Conservation (phyloP, 2,797 vertebrate genomes). For the Trematomus bernacchii region DNA sequence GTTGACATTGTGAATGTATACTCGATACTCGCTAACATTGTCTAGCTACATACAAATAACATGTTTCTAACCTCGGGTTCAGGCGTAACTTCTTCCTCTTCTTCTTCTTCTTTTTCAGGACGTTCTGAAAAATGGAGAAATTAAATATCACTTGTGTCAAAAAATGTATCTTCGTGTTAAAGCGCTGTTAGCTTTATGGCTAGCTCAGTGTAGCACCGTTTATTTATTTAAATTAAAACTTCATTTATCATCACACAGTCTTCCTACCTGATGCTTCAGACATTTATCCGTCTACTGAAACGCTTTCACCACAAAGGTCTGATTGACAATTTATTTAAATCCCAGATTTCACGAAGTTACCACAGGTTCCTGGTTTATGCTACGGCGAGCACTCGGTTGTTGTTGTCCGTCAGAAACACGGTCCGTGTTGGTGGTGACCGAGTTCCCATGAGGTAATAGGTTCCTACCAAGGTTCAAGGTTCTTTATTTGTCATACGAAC, state of each 20-base stretch:
- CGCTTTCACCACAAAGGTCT: constrained; percentile 17
- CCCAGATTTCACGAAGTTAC: background rate
- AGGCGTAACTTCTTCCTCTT: constrained; percentile 71
- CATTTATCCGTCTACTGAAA: constrained; percentile 75
- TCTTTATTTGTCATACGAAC: too few species aligned
- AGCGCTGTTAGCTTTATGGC: constrained; percentile 3
- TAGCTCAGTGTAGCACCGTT: background rate
- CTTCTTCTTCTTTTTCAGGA: constrained; percentile 73
- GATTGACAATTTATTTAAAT: constrained; percentile 6
- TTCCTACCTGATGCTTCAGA: constrained; percentile 82
- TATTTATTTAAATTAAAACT: accelerated
- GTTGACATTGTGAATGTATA: too few species aligned
- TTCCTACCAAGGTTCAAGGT: constrained; percentile 51
- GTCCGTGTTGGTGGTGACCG: constrained; percentile 54
- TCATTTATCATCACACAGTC: background rate
- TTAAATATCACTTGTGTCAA: background rate
- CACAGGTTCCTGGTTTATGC: background rate
- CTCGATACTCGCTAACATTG: background rate
- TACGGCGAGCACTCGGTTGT: constrained; percentile 25
- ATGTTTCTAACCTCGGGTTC: constrained; percentile 71
- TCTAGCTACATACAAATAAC: background rate
- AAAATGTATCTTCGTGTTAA: background rate
- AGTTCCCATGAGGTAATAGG: background rate
- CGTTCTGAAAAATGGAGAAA: constrained; percentile 64
- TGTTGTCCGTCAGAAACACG: constrained; percentile 69